Percentiles rank a stretch among this genome's conserved stretches.
phyloP scores from a whole-genome alignment of 2,888 invertebrate genomes.

The Hetaerina titia region DNA sequence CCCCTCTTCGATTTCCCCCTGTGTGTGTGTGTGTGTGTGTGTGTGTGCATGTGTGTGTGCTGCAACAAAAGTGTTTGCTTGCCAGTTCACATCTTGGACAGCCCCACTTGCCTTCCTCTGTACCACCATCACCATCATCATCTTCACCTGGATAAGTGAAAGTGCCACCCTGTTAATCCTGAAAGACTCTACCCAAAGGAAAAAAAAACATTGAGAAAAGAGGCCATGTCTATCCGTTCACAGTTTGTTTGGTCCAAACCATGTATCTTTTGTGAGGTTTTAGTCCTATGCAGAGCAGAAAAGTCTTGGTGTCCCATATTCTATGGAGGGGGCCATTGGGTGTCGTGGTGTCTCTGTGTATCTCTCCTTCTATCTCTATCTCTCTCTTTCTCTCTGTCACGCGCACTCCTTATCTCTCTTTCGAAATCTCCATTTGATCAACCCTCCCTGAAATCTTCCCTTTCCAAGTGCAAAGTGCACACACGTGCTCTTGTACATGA shows the following conservation, averaged over 20 bases:
- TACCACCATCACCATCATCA: background rate
- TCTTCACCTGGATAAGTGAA: background rate
- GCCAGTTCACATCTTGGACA: slow-evolving; percentile 32
- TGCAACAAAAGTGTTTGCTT: slow-evolving; percentile 10
- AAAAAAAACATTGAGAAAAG: background rate
- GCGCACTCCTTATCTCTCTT: background rate
- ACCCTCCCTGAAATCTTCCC: background rate
- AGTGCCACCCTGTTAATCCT: slow-evolving; percentile 53
- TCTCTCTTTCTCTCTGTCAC: background rate
- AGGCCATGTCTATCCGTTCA: slow-evolving; percentile 19
- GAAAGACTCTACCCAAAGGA: slow-evolving; percentile 17
- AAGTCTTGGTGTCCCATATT: background rate
- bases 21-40: background rate
- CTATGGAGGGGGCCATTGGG: background rate
- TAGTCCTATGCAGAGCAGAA: background rate
- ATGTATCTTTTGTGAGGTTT: slow-evolving; percentile 14
- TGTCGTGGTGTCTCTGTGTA: background rate
- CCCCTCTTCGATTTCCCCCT: background rate
- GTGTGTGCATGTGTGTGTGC: too few species aligned
- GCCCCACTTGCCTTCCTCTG: slow-evolving; percentile 46
- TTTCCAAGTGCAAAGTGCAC: background rate
- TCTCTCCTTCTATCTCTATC: background rate
- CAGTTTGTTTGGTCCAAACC: background rate
- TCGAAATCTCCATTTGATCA: background rate
- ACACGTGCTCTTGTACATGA: background rate